phyloP scores from a whole-genome alignment of 1,140 invertebrate genomes.

The Theocolax elegans region DNA sequence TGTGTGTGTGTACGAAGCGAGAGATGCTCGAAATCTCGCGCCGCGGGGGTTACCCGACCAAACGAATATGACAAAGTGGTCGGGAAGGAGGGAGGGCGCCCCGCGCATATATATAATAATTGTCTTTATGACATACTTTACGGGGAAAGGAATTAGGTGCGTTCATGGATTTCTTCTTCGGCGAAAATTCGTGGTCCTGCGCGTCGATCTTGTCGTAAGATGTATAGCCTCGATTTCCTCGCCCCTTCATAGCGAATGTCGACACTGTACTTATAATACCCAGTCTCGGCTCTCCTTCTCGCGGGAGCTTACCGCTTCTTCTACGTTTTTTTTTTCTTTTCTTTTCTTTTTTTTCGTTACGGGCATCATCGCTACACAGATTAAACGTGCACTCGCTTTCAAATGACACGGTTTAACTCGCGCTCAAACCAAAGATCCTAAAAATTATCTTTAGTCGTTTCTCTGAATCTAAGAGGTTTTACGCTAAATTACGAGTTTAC shows the following conservation, averaged over 20 bases:
- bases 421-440: neutral
- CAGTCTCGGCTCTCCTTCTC: too few relatives aligned
- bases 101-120: slow-evolving; percentile 50
- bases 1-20: too few relatives aligned
- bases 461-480: neutral
- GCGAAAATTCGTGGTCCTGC: slow-evolving; percentile 11
- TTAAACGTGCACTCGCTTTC: slow-evolving; percentile 14
- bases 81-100: slow-evolving; percentile 16
- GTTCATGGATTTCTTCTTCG: slow-evolving; percentile 17
- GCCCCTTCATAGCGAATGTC: slow-evolving; percentile 8
- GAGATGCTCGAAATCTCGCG: too few relatives aligned
- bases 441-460: neutral
- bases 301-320: neutral
- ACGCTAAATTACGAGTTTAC: too few relatives aligned
- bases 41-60: slow-evolving; percentile 1
- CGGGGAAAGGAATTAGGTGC: slow-evolving; percentile 46
- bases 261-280: slow-evolving; percentile 28
- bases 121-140: slow-evolving; percentile 57
- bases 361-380: slow-evolving; percentile 3
- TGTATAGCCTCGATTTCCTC: too few relatives aligned
- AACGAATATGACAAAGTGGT: slow-evolving; percentile 53
- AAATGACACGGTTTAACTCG: neutral
- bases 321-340: too few relatives aligned
- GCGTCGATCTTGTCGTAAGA: slow-evolving; percentile 17
- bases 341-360: too few relatives aligned